phyloP scores from a whole-genome alignment of 2,797 vertebrate species.

The Xenopus petersii region DNA sequence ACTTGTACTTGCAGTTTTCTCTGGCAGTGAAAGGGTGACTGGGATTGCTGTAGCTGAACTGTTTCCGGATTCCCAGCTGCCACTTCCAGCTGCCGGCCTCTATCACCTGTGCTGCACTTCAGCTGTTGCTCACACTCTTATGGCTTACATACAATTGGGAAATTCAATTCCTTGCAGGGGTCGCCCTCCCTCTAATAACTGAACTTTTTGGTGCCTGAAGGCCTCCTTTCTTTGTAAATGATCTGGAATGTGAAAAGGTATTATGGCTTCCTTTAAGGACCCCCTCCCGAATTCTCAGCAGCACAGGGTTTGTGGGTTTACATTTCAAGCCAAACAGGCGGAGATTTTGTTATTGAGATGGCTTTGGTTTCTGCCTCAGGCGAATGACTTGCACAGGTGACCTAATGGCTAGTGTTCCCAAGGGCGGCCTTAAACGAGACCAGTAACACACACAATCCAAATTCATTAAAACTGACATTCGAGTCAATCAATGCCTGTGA shows the following conservation, averaged over 20 bases:
- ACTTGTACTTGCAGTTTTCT: too few relatives aligned
- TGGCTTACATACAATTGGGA: not conserved
- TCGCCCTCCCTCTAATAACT: not conserved
- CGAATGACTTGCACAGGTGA: not conserved
- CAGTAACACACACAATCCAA: too few relatives aligned
- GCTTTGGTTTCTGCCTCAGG: not conserved
- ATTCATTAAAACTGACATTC: too few relatives aligned
- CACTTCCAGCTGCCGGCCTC: conserved; percentile 3
- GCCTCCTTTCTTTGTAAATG: not conserved
- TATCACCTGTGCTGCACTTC: conserved; percentile 10
- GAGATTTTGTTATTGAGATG: not conserved
- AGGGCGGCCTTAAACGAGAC: too few relatives aligned
- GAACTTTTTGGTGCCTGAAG: not conserved
- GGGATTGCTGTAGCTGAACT: not conserved
- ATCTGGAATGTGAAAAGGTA: too few relatives aligned
- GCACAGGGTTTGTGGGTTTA: not conserved
- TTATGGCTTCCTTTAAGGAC: not conserved
- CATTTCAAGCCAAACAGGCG: not conserved
- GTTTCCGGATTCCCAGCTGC: conserved; percentile 15
- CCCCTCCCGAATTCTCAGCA: too few relatives aligned
- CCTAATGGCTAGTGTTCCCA: too few relatives aligned
- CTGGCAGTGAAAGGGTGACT: not conserved
- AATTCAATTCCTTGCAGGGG: not conserved
- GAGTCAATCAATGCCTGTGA: too few relatives aligned
- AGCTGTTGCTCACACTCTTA: conserved; percentile 15